Conservation (phyloP, 2,797 vertebrate genomes). For the Halcyon leucocephala region DNA sequence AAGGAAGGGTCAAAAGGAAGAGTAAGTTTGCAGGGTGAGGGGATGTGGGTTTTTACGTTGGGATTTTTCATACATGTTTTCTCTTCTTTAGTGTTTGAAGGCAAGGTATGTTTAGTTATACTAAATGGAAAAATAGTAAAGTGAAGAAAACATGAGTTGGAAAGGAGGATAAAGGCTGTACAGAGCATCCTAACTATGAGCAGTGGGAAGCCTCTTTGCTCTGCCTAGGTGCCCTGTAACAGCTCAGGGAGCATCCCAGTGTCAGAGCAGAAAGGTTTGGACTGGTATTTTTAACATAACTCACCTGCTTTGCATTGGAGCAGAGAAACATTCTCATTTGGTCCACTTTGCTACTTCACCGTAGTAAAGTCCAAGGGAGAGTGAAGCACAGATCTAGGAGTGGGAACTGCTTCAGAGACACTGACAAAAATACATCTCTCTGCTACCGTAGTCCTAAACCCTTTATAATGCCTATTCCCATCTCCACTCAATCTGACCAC, state of each 20-base stretch:
- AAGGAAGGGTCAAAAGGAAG: neutral
- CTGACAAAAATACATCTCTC: neutral
- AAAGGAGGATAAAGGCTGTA: neutral
- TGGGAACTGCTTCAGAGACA: neutral
- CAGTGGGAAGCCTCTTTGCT: neutral
- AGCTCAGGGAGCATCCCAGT: neutral
- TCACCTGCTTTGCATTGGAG: neutral
- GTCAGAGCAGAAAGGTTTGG: neutral
- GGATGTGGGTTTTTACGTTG: fast-evolving
- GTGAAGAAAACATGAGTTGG: neutral
- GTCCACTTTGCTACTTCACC: neutral
- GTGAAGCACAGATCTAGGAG: neutral
- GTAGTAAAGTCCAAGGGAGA: neutral
- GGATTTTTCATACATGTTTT: neutral
- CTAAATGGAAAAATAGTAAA: neutral
- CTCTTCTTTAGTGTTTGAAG: conserved; percentile 20
- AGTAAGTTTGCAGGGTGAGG: neutral
- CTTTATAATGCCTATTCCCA: neutral
- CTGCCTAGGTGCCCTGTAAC: neutral
- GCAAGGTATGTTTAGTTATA: conserved; percentile 24
- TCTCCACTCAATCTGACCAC: neutral
- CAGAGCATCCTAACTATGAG: neutral
- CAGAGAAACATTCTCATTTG: neutral
- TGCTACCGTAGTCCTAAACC: neutral
- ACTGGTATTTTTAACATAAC: neutral